Conservation (phyloP, 2,113 vertebrate genomes). For the Ciconia stormi region DNA sequence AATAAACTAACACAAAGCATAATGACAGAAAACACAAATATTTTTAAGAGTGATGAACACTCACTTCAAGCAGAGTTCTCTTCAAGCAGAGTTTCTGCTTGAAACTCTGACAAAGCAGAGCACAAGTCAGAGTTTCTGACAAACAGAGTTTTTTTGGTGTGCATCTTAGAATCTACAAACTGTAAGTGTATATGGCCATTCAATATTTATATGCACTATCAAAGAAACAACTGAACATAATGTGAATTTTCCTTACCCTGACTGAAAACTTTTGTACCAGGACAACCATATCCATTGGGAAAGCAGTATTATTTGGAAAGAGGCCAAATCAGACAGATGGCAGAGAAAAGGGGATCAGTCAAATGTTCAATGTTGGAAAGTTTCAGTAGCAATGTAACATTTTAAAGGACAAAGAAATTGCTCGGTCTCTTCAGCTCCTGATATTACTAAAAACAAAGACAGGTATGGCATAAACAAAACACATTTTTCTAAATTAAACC, state of each 20-base stretch:
- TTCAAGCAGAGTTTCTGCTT: too few species aligned
- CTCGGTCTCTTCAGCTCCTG: constrained; percentile 74
- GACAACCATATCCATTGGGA: constrained; percentile 78
- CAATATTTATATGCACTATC: constrained; percentile 51
- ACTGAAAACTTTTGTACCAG: constrained; percentile 86
- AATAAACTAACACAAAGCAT: constrained; percentile 44
- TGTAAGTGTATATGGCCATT: background rate
- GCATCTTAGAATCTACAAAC: constrained; percentile 22
- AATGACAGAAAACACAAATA: constrained; percentile 19
- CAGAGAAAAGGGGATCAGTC: constrained; percentile 80
- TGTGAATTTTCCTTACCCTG: constrained; percentile 77
- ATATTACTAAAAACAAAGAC: constrained; percentile 53
- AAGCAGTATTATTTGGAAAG: constrained; percentile 79
- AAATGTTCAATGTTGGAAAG: constrained; percentile 75
- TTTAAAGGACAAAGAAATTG: constrained; percentile 72
- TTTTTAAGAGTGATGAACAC: background rate
- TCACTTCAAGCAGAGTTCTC: too few species aligned
- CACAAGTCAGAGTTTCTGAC: background rate
- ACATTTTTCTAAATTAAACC: background rate
- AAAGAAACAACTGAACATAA: constrained; percentile 66
- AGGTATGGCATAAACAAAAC: background rate
- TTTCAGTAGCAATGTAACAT: constrained; percentile 71
- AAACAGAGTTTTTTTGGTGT: background rate
- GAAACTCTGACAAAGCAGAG: background rate
- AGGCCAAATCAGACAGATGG: constrained; percentile 90